These are phyloP conservation scores for Ornithoptera priamus DNA, from an alignment of 2,888 invertebrate genomes.

Conservation along the genomic window DNA sequence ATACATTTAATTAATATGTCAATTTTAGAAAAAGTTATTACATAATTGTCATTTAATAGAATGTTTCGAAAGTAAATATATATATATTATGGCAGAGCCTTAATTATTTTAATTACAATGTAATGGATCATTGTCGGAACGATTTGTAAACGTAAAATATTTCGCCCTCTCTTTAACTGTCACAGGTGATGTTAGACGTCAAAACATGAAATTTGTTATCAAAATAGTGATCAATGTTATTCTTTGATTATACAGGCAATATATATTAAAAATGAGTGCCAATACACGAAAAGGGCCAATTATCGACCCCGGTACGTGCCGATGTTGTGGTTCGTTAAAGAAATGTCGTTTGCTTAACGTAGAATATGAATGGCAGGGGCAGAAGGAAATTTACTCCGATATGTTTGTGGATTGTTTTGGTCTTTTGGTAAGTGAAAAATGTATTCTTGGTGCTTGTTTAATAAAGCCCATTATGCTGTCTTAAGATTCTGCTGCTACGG, in stretches of 20 bases:
- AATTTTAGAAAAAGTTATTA: too few species aligned
- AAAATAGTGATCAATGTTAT: background rate
- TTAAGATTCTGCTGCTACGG: background rate
- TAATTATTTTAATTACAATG: background rate
- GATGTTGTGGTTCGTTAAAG: slow-evolving; percentile 64
- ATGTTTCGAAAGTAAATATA: too few species aligned
- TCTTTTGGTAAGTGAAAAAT: slow-evolving; percentile 50
- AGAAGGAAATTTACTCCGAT: slow-evolving; percentile 62
- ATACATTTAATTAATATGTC: too few species aligned
- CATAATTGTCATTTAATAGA: too few species aligned
- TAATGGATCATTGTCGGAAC: background rate
- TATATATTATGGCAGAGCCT: too few species aligned
- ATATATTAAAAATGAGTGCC: slow-evolving; percentile 10
- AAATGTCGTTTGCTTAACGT: slow-evolving; percentile 63
- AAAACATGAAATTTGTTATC: background rate
- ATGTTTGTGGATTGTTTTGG: slow-evolving; percentile 71
- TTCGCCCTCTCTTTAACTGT: background rate
- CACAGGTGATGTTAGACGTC: background rate
- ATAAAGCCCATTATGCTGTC: background rate
- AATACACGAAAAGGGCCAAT: slow-evolving; percentile 52
- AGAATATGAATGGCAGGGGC: slow-evolving; percentile 61
- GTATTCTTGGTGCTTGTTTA: background rate
- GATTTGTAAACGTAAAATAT: background rate
- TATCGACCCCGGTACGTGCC: slow-evolving; percentile 58
- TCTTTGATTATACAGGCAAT: background rate